Conservation (phyloP, 2,797 vertebrate genomes). For the Emys orbicularis region DNA sequence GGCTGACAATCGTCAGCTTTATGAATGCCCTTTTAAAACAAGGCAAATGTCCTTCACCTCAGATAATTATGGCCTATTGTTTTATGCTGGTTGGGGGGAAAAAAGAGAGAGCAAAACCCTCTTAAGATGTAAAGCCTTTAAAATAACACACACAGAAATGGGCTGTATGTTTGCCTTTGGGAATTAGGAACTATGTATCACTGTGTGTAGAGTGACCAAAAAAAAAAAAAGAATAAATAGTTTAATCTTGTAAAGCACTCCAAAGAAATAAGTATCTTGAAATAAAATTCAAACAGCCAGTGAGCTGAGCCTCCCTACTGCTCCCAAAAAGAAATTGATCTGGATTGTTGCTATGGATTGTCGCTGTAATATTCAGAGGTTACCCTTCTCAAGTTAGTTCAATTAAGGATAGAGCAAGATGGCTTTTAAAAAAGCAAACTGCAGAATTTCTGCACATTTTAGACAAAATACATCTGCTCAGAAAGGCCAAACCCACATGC, state of each 20-base stretch:
- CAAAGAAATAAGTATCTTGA: neutral
- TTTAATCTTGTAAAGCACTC: neutral
- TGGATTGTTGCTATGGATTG: neutral
- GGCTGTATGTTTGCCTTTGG: neutral
- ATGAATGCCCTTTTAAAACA: neutral
- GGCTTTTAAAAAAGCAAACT: neutral
- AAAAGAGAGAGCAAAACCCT: neutral
- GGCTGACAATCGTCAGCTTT: neutral
- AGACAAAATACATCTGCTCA: neutral
- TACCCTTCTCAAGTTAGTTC: neutral
- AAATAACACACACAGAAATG: neutral
- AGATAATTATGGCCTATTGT: neutral
- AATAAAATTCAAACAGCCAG: slow-evolving; percentile 6
- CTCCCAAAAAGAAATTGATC: neutral
- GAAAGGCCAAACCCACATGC: neutral
- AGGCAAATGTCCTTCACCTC: neutral
- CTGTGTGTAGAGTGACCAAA: neutral
- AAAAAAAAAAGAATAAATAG: neutral
- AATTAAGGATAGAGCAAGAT: neutral
- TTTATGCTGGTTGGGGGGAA: neutral
- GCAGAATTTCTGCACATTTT: neutral
- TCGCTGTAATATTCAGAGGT: slow-evolving; percentile 16
- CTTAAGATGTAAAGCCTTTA: neutral
- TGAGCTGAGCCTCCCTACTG: neutral
- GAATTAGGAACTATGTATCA: neutral